These are phyloP conservation scores for Nesometra sesokonis DNA, from an alignment of 35 echinoderm and acorn worm species.

Conservation along the genomic window DNA sequence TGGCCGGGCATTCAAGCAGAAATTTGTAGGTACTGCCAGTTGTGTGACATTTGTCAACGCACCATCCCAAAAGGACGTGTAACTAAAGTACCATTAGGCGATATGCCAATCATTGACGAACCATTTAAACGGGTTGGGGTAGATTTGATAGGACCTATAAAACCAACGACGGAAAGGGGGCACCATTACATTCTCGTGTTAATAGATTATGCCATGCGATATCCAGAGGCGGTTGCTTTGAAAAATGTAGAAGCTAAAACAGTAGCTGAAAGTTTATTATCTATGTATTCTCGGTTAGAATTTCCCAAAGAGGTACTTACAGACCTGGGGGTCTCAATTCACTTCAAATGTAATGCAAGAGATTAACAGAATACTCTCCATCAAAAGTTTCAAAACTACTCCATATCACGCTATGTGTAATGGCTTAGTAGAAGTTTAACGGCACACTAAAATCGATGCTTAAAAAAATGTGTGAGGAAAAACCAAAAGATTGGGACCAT, in stretches of 20 bases:
- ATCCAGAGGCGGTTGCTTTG: conserved; percentile 38
- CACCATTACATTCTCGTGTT: conserved; percentile 36
- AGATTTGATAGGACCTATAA: conserved; percentile 37
- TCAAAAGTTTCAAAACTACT: neutral
- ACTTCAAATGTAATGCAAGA: neutral
- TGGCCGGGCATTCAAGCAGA: conserved; percentile 18
- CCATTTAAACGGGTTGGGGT: conserved; percentile 46
- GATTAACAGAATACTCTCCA: neutral
- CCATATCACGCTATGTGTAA: too few species aligned
- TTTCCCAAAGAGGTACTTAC: conserved; percentile 42
- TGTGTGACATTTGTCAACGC: conserved; percentile 30
- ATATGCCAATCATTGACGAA: conserved; percentile 28
- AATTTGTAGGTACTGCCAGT: conserved; percentile 13
- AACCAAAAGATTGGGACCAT: too few species aligned
- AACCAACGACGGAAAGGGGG: conserved; percentile 24
- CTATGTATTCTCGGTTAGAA: conserved; percentile 27
- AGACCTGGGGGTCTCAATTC: neutral
- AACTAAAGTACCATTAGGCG: conserved; percentile 30
- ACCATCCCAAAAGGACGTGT: conserved; percentile 10
- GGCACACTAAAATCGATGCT: neutral
- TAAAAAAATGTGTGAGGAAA: too few species aligned
- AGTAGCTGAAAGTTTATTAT: conserved; percentile 34
- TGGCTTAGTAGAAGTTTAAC: neutral
- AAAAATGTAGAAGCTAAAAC: conserved; percentile 20
- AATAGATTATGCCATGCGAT: conserved; percentile 47